Percentiles rank a stretch among this genome's conserved stretches.
Evolutionary conservation across 2,113 vertebrate species (phyloP).

Genomic region (Pardalotus punctatus): DNA sequence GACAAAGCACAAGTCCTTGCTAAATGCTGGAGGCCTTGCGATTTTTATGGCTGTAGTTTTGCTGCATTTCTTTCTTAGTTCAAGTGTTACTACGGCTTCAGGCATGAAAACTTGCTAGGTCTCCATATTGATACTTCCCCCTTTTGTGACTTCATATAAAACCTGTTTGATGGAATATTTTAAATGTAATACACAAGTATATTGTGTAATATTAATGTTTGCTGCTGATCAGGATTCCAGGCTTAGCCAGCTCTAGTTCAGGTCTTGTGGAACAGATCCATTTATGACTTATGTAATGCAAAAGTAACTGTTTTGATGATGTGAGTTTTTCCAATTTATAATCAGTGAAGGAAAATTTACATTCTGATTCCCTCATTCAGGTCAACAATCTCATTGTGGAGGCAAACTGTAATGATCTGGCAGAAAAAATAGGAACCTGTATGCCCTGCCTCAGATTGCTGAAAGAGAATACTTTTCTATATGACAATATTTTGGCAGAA

Average conservation of each 20-base stretch:
- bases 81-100: background rate
- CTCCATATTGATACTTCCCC: background rate
- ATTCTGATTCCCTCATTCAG: background rate
- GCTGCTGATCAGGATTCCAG: background rate
- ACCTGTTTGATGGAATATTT: background rate
- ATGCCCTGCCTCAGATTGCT: background rate
- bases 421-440: background rate
- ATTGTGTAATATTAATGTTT: background rate
- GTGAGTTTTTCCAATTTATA: background rate
- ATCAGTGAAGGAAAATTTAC: background rate
- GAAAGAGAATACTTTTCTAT: background rate
- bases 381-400: background rate
- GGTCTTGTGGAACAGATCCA: background rate
- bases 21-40: background rate
- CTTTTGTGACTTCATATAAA: background rate
- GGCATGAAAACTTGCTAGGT: background rate
- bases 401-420: background rate
- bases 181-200: background rate
- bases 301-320: background rate
- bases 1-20: background rate
- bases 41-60: background rate
- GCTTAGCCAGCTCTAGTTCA: background rate
- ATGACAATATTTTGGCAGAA: background rate
- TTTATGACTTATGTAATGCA: background rate
- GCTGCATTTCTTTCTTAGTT: background rate